These are phyloP conservation scores for Parasteatoda tepidariorum DNA, from an alignment of 1,140 invertebrate genomes.

Conservation along the genomic window DNA sequence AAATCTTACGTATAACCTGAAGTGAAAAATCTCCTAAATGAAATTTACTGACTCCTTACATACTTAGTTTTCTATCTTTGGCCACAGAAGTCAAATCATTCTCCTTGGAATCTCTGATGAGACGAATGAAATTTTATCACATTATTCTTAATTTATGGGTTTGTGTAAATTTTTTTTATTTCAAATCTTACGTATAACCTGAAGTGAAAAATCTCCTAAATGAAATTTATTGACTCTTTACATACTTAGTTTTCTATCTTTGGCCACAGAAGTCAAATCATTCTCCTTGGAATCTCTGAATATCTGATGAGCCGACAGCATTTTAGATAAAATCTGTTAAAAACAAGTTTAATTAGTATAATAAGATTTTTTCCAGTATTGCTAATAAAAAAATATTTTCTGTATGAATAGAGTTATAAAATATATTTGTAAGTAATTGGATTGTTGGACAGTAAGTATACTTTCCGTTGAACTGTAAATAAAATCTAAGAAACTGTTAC, in stretches of 20 bases:
- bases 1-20: no score
- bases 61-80: slow-evolving; percentile 3
- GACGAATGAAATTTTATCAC: no score
- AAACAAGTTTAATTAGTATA: background rate
- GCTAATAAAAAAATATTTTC: background rate
- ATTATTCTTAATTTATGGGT: no score
- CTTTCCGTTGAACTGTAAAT: background rate
- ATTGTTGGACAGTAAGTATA: background rate
- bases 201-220: no score
- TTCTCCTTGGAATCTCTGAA: slow-evolving; percentile 34
- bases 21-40: no score
- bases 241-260: slow-evolving; percentile 4
- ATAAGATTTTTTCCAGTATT: background rate
- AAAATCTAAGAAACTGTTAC: background rate
- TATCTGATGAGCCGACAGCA: slow-evolving; percentile 15
- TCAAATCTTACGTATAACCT: no score
- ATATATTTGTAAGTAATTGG: background rate
- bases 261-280: background rate
- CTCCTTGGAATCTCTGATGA: no score
- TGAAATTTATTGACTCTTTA: no score
- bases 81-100: background rate
- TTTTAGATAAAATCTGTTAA: background rate
- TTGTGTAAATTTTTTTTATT: no score
- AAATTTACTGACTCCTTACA: no score
- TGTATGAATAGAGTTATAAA: background rate